Conservation (phyloP, 2,113 vertebrate species). For the Trinectes maculatus region DNA sequence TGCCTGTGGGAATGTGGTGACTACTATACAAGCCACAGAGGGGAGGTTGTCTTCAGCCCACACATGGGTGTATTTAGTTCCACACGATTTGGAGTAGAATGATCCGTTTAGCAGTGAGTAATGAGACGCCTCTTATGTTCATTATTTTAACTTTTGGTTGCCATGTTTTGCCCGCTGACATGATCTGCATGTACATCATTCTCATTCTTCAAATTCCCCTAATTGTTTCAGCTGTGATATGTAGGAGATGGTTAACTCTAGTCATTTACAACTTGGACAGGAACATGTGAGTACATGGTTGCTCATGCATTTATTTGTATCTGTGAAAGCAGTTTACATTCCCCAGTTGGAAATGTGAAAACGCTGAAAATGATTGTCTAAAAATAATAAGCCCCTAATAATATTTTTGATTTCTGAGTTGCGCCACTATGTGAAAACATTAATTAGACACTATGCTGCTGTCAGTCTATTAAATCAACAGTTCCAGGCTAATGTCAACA, state of each 20-base stretch:
- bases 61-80: constrained; percentile 74
- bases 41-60: constrained; percentile 27
- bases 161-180: constrained; percentile 15
- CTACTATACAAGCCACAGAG: background rate
- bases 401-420: constrained; percentile 4
- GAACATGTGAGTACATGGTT: constrained; percentile 8
- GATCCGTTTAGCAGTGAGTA: constrained; percentile 60
- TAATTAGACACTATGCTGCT: constrained; percentile 37
- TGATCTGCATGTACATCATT: background rate
- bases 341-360: constrained; percentile 11
- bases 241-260: background rate
- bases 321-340: constrained; percentile 16
- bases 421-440: constrained; percentile 17
- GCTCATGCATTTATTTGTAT: background rate
- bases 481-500: constrained; percentile 11
- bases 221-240: background rate
- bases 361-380: constrained; percentile 20
- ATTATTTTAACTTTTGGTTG: constrained; percentile 24
- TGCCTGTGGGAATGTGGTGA: constrained; percentile 5
- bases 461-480: background rate
- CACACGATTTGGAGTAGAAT: constrained; percentile 59
- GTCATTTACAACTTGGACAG: constrained; percentile 1
- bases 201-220: background rate
- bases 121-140: constrained; percentile 41
- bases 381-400: constrained; percentile 5